These are phyloP conservation scores for Reticulitermes speratus DNA, from an alignment of 1,140 invertebrate species.

Conservation along the genomic window DNA sequence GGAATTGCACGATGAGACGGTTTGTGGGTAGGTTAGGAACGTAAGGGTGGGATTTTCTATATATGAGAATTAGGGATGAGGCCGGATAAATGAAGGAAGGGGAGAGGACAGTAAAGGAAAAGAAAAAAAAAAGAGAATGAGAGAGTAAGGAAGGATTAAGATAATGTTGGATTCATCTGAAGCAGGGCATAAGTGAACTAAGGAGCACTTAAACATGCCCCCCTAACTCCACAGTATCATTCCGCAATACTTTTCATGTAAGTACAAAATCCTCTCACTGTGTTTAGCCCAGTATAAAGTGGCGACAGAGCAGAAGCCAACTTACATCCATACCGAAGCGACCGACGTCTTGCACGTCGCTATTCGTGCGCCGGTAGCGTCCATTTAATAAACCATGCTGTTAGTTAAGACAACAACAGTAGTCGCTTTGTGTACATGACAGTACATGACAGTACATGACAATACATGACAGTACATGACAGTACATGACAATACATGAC, in stretches of 20 bases:
- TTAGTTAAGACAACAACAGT: no score
- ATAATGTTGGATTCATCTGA: neutral
- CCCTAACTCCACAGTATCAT: neutral
- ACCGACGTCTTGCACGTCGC: no score
- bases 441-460: no score
- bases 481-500: no score
- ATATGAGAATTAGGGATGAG: constrained; percentile 23
- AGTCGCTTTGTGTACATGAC: no score
- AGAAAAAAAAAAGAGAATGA: neutral
- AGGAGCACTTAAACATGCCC: no score
- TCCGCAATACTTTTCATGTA: neutral
- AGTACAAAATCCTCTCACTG: neutral
- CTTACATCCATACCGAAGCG: neutral
- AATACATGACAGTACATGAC: no score
- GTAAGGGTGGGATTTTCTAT: constrained; percentile 4
- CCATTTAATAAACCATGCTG: no score
- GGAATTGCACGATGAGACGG: constrained; percentile 21
- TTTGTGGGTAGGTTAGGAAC: neutral
- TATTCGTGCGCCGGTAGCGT: no score
- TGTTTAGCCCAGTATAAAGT: neutral
- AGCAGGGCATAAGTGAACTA: neutral
- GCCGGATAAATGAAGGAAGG: constrained; percentile 22
- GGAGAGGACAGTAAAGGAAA: neutral
- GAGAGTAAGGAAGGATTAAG: neutral
- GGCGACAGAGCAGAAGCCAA: neutral